Evolutionary conservation across 2,797 vertebrate genomes (phyloP).

Genomic region (Periparus ater): DNA sequence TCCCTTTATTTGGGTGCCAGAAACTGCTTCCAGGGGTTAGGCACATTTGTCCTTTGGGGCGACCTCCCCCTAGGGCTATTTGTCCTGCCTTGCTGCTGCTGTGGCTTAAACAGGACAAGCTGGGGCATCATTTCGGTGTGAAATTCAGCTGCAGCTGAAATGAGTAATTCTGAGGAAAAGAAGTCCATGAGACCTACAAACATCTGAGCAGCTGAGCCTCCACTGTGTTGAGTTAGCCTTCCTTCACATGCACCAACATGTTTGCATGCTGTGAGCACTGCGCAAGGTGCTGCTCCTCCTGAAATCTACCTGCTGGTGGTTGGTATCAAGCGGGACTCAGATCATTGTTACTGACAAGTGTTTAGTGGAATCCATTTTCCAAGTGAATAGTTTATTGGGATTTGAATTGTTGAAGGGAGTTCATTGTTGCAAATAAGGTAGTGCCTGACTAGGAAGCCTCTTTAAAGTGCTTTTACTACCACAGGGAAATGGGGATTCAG

Average conservation of each 20-base stretch:
- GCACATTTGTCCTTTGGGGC: background rate
- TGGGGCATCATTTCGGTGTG: background rate
- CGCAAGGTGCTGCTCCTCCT: background rate
- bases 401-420: background rate
- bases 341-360: background rate
- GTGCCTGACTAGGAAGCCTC: background rate
- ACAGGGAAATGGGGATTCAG: background rate
- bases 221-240: background rate
- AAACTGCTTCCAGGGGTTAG: background rate
- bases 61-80: background rate
- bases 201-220: background rate
- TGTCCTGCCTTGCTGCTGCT: background rate
- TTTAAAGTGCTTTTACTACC: constrained; percentile 14
- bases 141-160: background rate
- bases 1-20: constrained; percentile 2
- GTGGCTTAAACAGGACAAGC: background rate
- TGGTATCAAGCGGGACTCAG: background rate
- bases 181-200: background rate
- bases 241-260: background rate
- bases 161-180: background rate
- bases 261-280: background rate
- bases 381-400: background rate
- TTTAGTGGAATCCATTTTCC: background rate
- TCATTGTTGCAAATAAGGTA: background rate
- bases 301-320: fast-evolving